These are phyloP conservation scores for Tragelaphus strepsiceros DNA, from an alignment of 2,113 vertebrate genomes.

Conservation along the genomic window DNA sequence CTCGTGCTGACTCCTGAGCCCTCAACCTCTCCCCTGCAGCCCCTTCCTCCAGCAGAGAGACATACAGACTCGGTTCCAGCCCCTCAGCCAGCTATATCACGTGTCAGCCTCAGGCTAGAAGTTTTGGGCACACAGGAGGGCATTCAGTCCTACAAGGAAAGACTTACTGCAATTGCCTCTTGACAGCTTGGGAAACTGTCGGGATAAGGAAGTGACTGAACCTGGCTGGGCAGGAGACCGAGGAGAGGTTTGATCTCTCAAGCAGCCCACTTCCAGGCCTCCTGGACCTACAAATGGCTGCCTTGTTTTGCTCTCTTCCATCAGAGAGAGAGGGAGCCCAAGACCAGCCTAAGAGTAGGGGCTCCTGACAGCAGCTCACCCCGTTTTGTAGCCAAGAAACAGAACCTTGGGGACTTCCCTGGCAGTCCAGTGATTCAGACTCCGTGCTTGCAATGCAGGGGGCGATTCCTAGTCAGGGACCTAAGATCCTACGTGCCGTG, in stretches of 20 bases:
- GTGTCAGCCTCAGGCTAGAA: background rate
- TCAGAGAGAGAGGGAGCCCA: background rate
- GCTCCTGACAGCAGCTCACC: background rate
- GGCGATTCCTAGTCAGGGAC: background rate
- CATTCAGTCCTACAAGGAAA: background rate
- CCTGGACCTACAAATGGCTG: background rate
- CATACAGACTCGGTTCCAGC: background rate
- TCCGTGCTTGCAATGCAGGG: background rate
- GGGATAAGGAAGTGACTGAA: background rate
- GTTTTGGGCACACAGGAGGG: background rate
- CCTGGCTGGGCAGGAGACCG: background rate
- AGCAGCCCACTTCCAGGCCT: accelerated
- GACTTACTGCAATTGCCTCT: background rate
- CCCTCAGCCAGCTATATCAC: background rate
- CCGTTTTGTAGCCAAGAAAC: background rate
- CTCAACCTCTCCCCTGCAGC: background rate
- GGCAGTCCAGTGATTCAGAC: background rate
- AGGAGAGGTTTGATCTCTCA: background rate
- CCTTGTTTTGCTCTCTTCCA: background rate
- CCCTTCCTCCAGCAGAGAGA: background rate
- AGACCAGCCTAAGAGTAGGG: background rate
- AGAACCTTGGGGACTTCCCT: background rate
- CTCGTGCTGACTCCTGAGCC: background rate
- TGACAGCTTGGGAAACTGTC: background rate
- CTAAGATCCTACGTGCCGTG: background rate